A percentile compares a stretch with the other conserved stretches of the same genome.
Conservation (phyloP, 2,888 invertebrate genomes). For the Drosophila picticornis region DNA sequence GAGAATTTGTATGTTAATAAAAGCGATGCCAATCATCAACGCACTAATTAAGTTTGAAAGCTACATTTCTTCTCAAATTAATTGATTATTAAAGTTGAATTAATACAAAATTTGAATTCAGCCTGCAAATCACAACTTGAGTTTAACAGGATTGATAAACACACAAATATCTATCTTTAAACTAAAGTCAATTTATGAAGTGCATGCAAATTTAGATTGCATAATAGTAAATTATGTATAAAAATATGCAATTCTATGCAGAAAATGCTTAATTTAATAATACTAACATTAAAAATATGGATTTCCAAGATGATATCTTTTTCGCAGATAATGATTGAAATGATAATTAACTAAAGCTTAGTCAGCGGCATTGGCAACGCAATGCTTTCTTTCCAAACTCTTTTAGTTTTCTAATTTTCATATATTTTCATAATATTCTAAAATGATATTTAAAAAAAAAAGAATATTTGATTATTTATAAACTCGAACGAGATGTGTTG, state of each 20-base stretch:
- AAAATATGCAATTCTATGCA: neutral
- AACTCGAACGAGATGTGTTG: neutral
- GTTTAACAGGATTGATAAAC: neutral
- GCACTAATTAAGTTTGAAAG: slow-evolving; percentile 1
- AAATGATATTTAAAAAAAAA: too few species aligned
- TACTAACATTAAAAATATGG: neutral
- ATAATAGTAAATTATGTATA: neutral
- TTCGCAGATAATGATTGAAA: neutral
- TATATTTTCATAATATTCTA: neutral
- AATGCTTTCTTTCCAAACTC: neutral
- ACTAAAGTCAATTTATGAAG: neutral
- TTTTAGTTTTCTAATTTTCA: neutral
- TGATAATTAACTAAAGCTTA: neutral
- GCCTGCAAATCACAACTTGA: neutral
- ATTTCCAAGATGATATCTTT: too few species aligned
- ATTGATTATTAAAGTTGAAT: neutral
- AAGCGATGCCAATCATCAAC: neutral
- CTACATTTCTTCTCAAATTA: neutral
- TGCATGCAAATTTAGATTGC: neutral
- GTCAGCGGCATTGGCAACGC: neutral
- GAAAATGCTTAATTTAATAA: neutral
- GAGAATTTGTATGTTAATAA: neutral
- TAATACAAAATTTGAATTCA: neutral
- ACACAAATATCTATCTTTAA: neutral
- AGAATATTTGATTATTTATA: neutral